phyloP scores from a whole-genome alignment of 2,797 vertebrate species.

The Microchirus variegatus region DNA sequence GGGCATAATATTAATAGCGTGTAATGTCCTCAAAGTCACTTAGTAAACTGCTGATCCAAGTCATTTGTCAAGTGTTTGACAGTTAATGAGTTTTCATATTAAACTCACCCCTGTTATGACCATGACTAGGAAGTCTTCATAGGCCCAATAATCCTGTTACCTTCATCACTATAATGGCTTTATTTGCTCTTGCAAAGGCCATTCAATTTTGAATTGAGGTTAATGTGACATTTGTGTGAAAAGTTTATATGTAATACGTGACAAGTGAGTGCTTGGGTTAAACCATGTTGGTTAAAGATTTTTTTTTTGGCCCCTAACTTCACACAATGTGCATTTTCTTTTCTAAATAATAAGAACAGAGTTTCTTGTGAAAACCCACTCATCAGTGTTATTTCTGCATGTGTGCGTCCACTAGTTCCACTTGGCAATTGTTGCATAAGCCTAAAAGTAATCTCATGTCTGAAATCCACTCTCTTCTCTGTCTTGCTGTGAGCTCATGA shows the following conservation, averaged over 20 bases:
- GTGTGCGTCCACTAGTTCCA: neutral
- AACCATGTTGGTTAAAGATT: too few species aligned
- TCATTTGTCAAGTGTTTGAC: constrained; percentile 32
- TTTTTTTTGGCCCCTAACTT: neutral
- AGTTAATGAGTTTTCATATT: constrained; percentile 36
- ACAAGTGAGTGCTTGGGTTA: too few species aligned
- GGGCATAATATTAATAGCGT: constrained; percentile 14
- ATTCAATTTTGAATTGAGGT: too few species aligned
- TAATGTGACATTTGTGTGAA: constrained; percentile 1
- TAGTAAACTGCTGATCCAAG: constrained; percentile 27
- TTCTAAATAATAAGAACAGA: constrained; percentile 9
- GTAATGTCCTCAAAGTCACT: constrained; percentile 26
- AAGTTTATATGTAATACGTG: neutral
- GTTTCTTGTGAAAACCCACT: neutral
- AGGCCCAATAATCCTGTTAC: constrained; percentile 26
- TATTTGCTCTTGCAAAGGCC: constrained; percentile 14
- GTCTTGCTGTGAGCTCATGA: constrained; percentile 50
- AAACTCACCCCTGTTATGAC: constrained; percentile 26
- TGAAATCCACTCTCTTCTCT: constrained; percentile 40
- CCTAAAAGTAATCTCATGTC: constrained; percentile 36
- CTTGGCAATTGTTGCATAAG: constrained; percentile 23
- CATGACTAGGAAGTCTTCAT: constrained; percentile 13
- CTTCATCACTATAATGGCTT: constrained; percentile 18
- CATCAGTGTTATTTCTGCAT: neutral
- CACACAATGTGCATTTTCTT: neutral